Percentiles rank a stretch among this genome's conserved stretches.
These are phyloP conservation scores for Oligia fasciuncula DNA, from an alignment of 2,888 invertebrate genomes.

Conservation along the genomic window DNA sequence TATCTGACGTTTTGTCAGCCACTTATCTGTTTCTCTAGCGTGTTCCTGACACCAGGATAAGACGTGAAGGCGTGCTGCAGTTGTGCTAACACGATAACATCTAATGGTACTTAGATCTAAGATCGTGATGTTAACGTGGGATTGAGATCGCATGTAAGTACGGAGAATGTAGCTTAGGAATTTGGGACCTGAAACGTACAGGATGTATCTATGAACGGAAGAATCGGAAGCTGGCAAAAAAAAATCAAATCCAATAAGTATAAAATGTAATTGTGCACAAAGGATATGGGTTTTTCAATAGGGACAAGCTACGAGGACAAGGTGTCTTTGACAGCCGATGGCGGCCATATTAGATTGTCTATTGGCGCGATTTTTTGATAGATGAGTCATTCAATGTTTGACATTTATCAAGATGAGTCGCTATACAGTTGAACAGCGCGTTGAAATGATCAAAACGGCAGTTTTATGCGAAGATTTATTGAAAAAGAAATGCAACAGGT, in stretches of 20 bases:
- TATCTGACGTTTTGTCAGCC: constrained; percentile 60
- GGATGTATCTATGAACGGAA: background rate
- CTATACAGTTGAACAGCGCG: no score
- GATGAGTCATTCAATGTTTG: no score
- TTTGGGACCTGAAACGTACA: background rate
- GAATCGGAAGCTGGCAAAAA: background rate
- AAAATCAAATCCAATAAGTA: background rate
- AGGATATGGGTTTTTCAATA: background rate
- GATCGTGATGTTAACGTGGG: constrained; percentile 39
- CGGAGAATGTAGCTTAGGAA: background rate
- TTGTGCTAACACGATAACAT: constrained; percentile 40
- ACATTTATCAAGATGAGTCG: no score
- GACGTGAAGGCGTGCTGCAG: constrained; percentile 21
- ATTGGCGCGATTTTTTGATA: no score
- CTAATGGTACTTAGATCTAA: constrained; percentile 20
- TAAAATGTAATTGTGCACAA: background rate
- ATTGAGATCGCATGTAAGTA: constrained; percentile 6
- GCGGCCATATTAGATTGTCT: no score
- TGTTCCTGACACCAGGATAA: constrained; percentile 52
- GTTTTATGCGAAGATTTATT: no score
- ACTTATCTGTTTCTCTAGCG: constrained; percentile 46
- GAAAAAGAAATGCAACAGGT: no score
- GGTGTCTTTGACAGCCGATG: no score
- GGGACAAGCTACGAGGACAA: no score
- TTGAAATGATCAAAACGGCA: no score